These are phyloP conservation scores for Gouania willdenowi DNA, from an alignment of 2,797 vertebrate genomes.

Conservation along the genomic window DNA sequence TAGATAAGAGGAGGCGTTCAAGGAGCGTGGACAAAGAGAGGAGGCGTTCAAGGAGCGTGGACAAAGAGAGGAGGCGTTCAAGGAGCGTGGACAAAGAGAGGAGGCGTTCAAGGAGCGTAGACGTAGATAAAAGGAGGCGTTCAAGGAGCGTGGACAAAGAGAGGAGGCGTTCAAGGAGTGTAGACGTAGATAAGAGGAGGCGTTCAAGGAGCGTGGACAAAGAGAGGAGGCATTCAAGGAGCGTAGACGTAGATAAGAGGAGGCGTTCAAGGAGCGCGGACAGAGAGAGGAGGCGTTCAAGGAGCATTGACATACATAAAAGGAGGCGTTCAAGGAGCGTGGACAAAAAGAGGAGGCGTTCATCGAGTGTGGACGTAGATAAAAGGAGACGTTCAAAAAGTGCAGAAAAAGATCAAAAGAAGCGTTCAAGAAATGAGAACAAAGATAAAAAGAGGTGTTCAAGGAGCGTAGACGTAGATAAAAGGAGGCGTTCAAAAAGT, in stretches of 20 bases:
- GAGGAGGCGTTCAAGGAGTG: conserved; percentile 19
- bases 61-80: conserved; percentile 2
- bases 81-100: conserved; percentile 6
- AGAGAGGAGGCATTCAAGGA: no score
- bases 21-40: conserved; percentile 14
- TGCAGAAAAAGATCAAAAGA: no score
- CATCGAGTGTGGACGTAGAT: no score
- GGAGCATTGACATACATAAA: neutral
- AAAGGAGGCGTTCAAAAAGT: neutral
- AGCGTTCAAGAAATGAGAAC: neutral
- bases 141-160: conserved; percentile 6
- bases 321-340: neutral
- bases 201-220: conserved; percentile 2
- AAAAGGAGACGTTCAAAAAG: no score
- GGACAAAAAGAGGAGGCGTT: neutral
- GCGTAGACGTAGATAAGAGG: neutral
- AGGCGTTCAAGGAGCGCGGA: neutral
- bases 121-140: conserved; percentile 21
- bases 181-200: conserved; percentile 21
- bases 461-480: conserved; percentile 2
- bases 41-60: conserved; percentile 15
- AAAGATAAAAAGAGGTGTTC: neutral
- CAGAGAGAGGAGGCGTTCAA: no score
- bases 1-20: conserved; percentile 2
- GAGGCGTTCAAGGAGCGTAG: conserved; percentile 7